A percentile compares a stretch with the other conserved stretches of the same genome.
phyloP scores from a whole-genome alignment of 2,888 invertebrate species.

The Sabatieria punctata region DNA sequence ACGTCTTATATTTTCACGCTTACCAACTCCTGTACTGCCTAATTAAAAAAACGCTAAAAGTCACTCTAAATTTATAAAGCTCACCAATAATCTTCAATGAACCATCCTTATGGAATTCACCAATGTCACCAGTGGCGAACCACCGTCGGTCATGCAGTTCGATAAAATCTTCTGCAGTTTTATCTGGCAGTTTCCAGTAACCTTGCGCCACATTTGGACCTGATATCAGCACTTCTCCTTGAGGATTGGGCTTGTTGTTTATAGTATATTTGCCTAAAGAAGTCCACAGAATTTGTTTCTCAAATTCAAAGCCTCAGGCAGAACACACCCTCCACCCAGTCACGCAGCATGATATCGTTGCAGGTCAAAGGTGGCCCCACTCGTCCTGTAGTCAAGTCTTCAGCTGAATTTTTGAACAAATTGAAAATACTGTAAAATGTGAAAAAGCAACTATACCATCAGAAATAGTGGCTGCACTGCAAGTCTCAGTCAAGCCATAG shows the following conservation, averaged over 20 bases:
- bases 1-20: too few species aligned
- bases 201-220: conserved; percentile 81
- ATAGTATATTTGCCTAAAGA: conserved; percentile 55
- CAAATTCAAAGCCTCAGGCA: too few species aligned
- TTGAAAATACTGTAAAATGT: too few species aligned
- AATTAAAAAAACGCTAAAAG: too few species aligned
- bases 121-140: conserved; percentile 94
- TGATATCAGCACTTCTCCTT: conserved; percentile 67
- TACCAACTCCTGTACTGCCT: too few species aligned
- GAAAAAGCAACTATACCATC: too few species aligned
- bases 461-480: conserved; percentile 55
- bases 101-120: conserved; percentile 78
- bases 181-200: conserved; percentile 74
- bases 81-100: conserved; percentile 85
- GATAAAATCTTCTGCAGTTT: conserved; percentile 55
- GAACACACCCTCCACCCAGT: conserved; percentile 86
- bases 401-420: too few species aligned
- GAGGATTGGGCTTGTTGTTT: conserved; percentile 63
- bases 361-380: conserved; percentile 73
- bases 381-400: conserved; percentile 57
- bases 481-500: conserved; percentile 92
- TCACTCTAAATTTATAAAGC: conserved; percentile 22
- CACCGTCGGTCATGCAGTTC: conserved; percentile 59
- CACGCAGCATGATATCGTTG: conserved; percentile 62
- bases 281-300: too few species aligned